Evolutionary conservation across 1,140 invertebrate species (phyloP), one percentile per base, ranked within the genome.

Genomic region (Ooceraea biroi): DNA sequence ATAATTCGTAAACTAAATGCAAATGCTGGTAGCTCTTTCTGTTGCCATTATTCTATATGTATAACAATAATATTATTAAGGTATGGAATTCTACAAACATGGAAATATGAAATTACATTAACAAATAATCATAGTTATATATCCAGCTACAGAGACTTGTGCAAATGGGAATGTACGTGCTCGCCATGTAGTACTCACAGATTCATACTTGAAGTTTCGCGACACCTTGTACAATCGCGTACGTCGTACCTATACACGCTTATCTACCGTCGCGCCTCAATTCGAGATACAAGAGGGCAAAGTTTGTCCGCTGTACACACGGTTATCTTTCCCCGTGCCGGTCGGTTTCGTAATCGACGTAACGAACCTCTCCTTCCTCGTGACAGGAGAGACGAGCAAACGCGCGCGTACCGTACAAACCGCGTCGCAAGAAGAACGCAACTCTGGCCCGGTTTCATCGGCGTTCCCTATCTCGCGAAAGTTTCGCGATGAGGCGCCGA

Each of bases 331-430:
- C 63, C 63, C 60, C 36, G 60, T 44, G 17, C 30, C 61, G 46
- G 41, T n/a, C n/a, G 46, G 69, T 87, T 88, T 88, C 82, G 85
- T 73, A 84, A 88, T 86, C 66, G 72, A 85, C 52, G 41, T 66
- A 73, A 69, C 68, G 60, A 65, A 50, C 27, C 63, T 19, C 7
- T 10, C 22, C 5, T 55, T n/a, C n/a, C n/a, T n/a, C 10, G 52
- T 52, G 22, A 12, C 36, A 55, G 60, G 25, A 46, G 25, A 48
- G 36, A 57, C 4, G 30, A 58, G 19, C 14, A 52, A 17, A 22
- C 46, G n/a, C 22, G 25, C 41, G 41, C 36, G 25, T 44, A 69
- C 36, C 61, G 25, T 17, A 74, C 22, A 55, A 30, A 44, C 3
- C 19, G 25, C 27, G 11, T 25, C 46, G 50, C 12, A 65, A 19